phyloP scores from a whole-genome alignment of 2,113 vertebrate genomes.

The Camelus dromedarius region DNA sequence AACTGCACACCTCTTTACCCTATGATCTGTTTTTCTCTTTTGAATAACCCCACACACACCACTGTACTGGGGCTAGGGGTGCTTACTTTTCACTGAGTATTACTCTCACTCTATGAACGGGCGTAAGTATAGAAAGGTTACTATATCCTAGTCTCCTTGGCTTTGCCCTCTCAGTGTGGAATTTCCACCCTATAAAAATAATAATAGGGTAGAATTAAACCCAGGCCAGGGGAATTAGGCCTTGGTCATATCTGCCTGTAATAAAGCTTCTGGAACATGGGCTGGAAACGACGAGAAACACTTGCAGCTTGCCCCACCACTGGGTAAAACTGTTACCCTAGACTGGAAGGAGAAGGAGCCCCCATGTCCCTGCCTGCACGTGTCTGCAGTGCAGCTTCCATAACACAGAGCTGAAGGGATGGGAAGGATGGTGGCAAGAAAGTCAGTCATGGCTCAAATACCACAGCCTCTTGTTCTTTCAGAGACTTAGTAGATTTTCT shows the following conservation, averaged over 20 bases:
- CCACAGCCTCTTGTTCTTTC: background rate
- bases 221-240: background rate
- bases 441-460: background rate
- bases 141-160: background rate
- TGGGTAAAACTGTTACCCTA: background rate
- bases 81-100: background rate
- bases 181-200: background rate
- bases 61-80: background rate
- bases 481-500: background rate
- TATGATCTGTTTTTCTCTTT: background rate
- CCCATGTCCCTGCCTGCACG: background rate
- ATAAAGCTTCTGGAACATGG: background rate
- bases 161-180: background rate
- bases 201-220: too few relatives aligned
- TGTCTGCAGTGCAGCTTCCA: background rate
- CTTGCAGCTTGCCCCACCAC: background rate
- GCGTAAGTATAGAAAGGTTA: accelerated
- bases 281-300: background rate
- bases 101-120: background rate
- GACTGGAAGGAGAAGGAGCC: background rate
- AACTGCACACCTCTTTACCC: background rate
- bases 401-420: background rate
- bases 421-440: background rate
- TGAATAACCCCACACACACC: background rate
- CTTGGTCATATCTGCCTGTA: background rate